Evolutionary conservation across 2,888 invertebrate genomes (phyloP), one percentile per base, ranked within the genome.

Genomic region (Rhyacophila evoluta): DNA sequence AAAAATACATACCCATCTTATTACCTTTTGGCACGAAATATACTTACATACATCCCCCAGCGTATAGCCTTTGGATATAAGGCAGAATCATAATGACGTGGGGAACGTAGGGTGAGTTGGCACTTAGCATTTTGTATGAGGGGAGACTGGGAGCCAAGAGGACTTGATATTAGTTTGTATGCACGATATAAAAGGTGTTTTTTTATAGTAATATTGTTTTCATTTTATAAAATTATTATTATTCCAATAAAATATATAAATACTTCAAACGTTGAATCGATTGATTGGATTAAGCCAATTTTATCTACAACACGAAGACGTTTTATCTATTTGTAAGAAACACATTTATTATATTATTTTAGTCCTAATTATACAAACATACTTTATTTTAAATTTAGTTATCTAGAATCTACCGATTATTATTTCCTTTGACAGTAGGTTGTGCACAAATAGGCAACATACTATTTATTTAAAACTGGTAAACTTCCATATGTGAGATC

Each of bases 51-150:
- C 72, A 72, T 41, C 55, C 75, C 81, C 72, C 71, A 70, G 38
- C 15, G 71, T 71, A 78, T 75, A 72, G 76, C 78, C 78, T 73
- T 77, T 38, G 76, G 78, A 78, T 77, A 79, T 81, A 81, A 75
- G 81, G 78, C 68, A 78, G 81, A 78, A 81, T 79, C 80, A 81
- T 82, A 82, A 82, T 79, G 82, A 81, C 81, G 81, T 79, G 79
- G 81, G 71, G 81, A 80, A 55, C 71, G 72, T 69, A 78, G 77
- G 80, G 81, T 78, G 76, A 76, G 78, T 74, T 67, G 78, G 79
- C 82, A 81, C 81, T 81, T 81, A 81, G 81, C 81, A 79, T 81
- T 81, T 81, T 69, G 75, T 74, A 72, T 33, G 72, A 75, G 72
- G 79, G 75, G 77, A 28, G 67, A 41, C 39, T 75, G 67, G 67